Percentiles rank a stretch among this genome's conserved stretches.
phyloP scores from a whole-genome alignment of 2,113 vertebrate genomes.

The Pagrus major region DNA sequence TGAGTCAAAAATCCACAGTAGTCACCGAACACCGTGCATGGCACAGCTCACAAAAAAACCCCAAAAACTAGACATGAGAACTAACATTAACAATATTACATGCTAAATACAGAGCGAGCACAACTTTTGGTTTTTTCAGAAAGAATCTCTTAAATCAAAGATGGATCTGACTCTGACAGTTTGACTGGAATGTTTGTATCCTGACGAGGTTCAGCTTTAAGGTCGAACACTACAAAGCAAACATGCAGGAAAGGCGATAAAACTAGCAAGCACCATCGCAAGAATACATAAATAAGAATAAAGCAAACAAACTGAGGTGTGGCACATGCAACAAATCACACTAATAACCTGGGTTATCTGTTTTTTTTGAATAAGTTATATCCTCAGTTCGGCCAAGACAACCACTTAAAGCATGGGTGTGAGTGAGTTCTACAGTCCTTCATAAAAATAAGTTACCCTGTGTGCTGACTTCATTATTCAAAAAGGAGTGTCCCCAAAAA shows the following conservation, averaged over 20 bases:
- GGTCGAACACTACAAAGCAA: slow-evolving; percentile 7
- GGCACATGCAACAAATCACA: neutral
- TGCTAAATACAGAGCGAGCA: slow-evolving; percentile 41
- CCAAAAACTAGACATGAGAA: neutral
- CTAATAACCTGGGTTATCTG: neutral
- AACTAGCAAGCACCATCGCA: neutral
- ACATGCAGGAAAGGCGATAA: slow-evolving; percentile 13
- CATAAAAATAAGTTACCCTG: slow-evolving; percentile 35
- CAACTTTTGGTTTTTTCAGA: slow-evolving; percentile 14
- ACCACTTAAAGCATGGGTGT: slow-evolving; percentile 1
- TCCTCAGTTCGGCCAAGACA: neutral
- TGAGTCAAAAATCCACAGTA: slow-evolving; percentile 20
- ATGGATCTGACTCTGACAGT: neutral
- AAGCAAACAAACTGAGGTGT: slow-evolving; percentile 16
- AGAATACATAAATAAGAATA: slow-evolving; percentile 6
- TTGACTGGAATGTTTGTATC: slow-evolving; percentile 47
- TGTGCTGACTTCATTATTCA: slow-evolving; percentile 36
- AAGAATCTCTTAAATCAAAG: slow-evolving; percentile 12
- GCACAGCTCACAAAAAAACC: slow-evolving; percentile 46
- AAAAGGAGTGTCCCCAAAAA: slow-evolving; percentile 25
- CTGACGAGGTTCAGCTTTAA: slow-evolving; percentile 6
- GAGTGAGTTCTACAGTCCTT: neutral
- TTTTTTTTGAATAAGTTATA: neutral
- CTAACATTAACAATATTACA: slow-evolving; percentile 11
- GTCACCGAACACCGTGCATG: slow-evolving; percentile 45